Evolutionary conservation across 2,888 invertebrate genomes (phyloP).

Genomic region (Yponomeuta malinellus): DNA sequence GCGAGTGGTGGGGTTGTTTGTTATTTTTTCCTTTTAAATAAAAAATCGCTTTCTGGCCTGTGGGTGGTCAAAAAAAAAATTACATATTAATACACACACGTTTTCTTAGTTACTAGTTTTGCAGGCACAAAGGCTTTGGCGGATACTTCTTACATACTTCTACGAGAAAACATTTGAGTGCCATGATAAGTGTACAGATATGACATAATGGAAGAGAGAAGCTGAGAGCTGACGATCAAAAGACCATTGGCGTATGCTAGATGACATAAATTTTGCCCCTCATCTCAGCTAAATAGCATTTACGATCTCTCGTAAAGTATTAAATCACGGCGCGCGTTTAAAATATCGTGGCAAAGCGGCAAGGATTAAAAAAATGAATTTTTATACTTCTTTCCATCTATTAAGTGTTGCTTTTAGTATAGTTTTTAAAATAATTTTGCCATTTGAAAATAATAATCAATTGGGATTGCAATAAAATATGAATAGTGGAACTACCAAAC

Average conservation of each 20-base stretch:
- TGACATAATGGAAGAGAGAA: slow-evolving; percentile 16
- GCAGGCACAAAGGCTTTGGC: neutral
- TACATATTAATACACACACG: no score
- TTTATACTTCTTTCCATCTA: slow-evolving; percentile 30
- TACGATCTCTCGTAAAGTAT: slow-evolving; percentile 44
- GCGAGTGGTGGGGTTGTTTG: no score
- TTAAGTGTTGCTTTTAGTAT: slow-evolving; percentile 42
- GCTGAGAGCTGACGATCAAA: slow-evolving; percentile 28
- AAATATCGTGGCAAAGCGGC: slow-evolving; percentile 46
- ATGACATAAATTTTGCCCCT: slow-evolving; percentile 43
- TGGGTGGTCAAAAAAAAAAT: no score
- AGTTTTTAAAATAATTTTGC: slow-evolving; percentile 17
- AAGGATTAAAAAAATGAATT: slow-evolving; percentile 51
- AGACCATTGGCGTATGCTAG: slow-evolving; percentile 35
- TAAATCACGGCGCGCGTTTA: slow-evolving; percentile 61
- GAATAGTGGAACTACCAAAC: no score
- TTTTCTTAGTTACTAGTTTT: no score
- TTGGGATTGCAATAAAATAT: no score
- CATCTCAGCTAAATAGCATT: slow-evolving; percentile 52
- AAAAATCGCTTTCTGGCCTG: no score
- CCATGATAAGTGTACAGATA: neutral
- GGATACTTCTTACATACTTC: neutral
- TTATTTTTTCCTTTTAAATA: no score
- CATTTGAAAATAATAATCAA: slow-evolving; percentile 41
- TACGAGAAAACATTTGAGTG: neutral